Conservation (phyloP, 2,797 vertebrate species). For the Erpetoichthys calabaricus region DNA sequence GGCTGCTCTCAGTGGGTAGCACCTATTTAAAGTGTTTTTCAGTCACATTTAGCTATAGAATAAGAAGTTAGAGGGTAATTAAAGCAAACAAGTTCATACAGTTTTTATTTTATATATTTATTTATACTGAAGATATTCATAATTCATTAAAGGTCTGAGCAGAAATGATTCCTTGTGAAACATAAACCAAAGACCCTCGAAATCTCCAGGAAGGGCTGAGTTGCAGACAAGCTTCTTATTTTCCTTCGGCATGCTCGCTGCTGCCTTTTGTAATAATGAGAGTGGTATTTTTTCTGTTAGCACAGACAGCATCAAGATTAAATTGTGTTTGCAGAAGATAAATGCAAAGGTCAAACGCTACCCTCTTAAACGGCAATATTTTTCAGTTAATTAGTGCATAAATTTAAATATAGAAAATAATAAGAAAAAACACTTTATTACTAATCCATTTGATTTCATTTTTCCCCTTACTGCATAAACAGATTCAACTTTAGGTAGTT, state of each 20-base stretch:
- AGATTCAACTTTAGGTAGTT: too few species aligned
- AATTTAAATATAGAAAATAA: neutral
- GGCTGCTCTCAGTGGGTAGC: neutral
- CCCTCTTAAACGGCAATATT: slow-evolving; percentile 34
- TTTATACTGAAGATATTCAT: neutral
- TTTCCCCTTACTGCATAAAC: too few species aligned
- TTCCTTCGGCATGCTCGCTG: slow-evolving; percentile 4
- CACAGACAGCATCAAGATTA: slow-evolving; percentile 40
- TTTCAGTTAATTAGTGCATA: slow-evolving; percentile 36
- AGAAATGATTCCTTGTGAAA: neutral
- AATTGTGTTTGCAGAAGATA: slow-evolving; percentile 33
- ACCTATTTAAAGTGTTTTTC: neutral
- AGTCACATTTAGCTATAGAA: neutral
- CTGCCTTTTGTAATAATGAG: slow-evolving; percentile 33
- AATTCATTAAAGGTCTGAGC: neutral
- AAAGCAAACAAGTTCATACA: too few species aligned
- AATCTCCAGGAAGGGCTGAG: neutral
- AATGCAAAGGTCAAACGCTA: slow-evolving; percentile 35
- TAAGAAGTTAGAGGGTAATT: neutral
- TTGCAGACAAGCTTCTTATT: neutral
- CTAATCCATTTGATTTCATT: too few species aligned
- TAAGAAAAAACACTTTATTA: too few species aligned
- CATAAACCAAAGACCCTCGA: neutral
- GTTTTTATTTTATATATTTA: too few species aligned
- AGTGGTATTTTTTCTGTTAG: slow-evolving; percentile 38